A percentile compares a stretch with the other conserved stretches of the same genome.
These are phyloP conservation scores for Cyaniris semiargus DNA, from an alignment of 2,888 invertebrate species.

Conservation along the genomic window DNA sequence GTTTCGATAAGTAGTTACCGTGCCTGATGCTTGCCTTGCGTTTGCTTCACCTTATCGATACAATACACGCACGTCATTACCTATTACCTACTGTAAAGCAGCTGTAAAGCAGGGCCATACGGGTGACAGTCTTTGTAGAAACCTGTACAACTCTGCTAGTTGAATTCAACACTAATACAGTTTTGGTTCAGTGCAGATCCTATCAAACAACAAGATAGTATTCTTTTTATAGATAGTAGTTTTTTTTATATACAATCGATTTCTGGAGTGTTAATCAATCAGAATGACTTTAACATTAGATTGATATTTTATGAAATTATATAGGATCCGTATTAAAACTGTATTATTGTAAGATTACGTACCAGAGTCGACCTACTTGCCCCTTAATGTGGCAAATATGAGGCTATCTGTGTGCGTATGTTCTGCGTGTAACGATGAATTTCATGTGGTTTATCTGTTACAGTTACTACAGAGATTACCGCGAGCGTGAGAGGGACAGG, in stretches of 20 bases:
- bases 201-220: too few relatives aligned
- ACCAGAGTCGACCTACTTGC: not conserved
- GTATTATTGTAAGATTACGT: not conserved
- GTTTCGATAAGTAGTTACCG: constrained; percentile 44
- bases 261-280: too few relatives aligned
- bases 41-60: constrained; percentile 29
- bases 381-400: not conserved
- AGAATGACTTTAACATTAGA: too few relatives aligned
- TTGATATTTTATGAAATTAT: too few relatives aligned
- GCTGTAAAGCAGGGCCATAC: not conserved
- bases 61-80: constrained; percentile 5
- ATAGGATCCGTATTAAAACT: not conserved
- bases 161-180: not conserved
- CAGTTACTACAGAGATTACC: constrained; percentile 81
- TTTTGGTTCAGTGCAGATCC: not conserved
- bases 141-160: not conserved
- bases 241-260: too few relatives aligned
- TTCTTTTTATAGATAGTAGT: too few relatives aligned
- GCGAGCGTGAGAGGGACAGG: constrained; percentile 84
- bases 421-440: not conserved
- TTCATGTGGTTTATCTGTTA: constrained; percentile 44
- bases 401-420: not conserved
- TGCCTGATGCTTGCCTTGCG: constrained; percentile 22
- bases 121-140: not conserved
- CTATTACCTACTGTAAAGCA: not conserved